These are phyloP conservation scores for Pholis gunnellus DNA, from an alignment of 2,113 vertebrate species.

Conservation along the genomic window DNA sequence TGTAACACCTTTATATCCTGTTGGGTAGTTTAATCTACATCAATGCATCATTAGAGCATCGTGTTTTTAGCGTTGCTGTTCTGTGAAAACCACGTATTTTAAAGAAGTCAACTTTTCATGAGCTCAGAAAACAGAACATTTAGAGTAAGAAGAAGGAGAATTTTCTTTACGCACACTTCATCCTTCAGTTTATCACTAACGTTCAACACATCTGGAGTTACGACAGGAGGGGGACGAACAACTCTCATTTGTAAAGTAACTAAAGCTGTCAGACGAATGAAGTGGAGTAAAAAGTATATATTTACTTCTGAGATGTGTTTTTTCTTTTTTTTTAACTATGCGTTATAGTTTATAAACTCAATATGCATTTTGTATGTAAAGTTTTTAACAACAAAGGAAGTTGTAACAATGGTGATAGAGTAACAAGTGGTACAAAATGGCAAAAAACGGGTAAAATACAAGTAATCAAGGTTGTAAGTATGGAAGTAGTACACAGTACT, in stretches of 20 bases:
- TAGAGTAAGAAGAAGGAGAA: not conserved
- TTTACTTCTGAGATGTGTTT: not conserved
- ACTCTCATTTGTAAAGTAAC: not conserved
- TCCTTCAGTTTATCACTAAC: not conserved
- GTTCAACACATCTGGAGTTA: not conserved
- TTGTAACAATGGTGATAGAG: not conserved
- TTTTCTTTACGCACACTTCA: not conserved
- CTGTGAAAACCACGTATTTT: not conserved
- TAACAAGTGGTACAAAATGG: not conserved
- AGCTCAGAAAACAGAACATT: no score
- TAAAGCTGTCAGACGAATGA: no score
- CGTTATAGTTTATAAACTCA: not conserved
- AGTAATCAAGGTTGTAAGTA: not conserved
- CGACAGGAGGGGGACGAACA: not conserved
- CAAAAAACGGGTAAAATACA: not conserved
- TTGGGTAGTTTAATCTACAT: not conserved
- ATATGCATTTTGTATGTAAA: not conserved
- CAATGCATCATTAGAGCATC: not conserved
- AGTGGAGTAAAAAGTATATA: not conserved
- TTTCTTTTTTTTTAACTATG: not conserved
- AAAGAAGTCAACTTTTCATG: not conserved
- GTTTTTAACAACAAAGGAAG: not conserved
- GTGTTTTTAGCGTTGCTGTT: not conserved
- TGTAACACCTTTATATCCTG: not conserved
- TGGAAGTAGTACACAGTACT: not conserved